phyloP scores from a whole-genome alignment of 1,140 invertebrate species.

The Galleria mellonella region DNA sequence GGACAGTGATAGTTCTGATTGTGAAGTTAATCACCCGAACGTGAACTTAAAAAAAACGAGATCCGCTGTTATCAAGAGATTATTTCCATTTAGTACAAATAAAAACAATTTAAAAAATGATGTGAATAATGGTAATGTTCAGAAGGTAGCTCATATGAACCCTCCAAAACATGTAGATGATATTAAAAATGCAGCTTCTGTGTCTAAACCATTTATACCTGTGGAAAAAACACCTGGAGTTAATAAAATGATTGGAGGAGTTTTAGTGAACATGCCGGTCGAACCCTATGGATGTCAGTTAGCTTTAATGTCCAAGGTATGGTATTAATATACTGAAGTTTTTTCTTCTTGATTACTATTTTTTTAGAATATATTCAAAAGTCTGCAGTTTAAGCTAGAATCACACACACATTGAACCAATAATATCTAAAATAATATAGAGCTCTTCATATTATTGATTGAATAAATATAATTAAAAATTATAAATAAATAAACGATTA shows the following conservation, averaged over 20 bases:
- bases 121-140: neutral
- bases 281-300: conserved; percentile 52
- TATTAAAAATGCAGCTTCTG: neutral
- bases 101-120: too few species aligned
- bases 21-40: conserved; percentile 16
- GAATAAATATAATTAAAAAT: too few species aligned
- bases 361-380: too few species aligned
- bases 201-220: neutral
- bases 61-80: conserved; percentile 20
- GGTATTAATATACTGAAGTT: too few species aligned
- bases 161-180: neutral
- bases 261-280: conserved; percentile 43
- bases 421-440: too few species aligned
- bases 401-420: too few species aligned
- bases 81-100: conserved; percentile 19
- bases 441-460: too few species aligned
- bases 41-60: conserved; percentile 16
- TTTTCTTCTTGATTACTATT: too few species aligned
- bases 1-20: conserved; percentile 15
- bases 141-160: neutral
- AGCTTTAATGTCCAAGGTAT: conserved; percentile 53
- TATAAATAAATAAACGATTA: too few species aligned
- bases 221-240: conserved; percentile 12
- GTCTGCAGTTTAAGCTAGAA: too few species aligned
- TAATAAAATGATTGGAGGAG: conserved; percentile 38